Evolutionary conservation across 2,797 vertebrate genomes (phyloP).

Genomic region (Masticophis lateralis): DNA sequence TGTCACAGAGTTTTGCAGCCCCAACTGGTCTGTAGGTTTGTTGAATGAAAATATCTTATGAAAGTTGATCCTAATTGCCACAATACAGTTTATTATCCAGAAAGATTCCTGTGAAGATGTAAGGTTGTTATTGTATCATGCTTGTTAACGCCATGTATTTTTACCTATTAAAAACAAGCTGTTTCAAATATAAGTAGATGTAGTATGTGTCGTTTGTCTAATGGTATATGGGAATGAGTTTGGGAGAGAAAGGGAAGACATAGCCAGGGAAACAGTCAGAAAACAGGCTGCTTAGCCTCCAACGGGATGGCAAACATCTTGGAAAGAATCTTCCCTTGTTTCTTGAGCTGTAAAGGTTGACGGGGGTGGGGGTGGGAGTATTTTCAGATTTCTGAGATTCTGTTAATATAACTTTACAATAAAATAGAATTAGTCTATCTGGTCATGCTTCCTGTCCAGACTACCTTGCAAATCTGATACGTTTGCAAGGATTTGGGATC

Average conservation of each 20-base stretch:
- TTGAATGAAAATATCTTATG: neutral
- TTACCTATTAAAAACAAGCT: conserved; percentile 21
- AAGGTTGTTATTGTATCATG: neutral
- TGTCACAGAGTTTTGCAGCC: neutral
- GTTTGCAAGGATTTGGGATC: neutral
- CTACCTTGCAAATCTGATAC: neutral
- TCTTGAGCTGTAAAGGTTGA: neutral
- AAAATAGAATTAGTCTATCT: neutral
- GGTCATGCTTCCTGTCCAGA: neutral
- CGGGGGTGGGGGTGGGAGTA: no score
- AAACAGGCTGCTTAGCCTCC: neutral
- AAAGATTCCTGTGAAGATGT: neutral
- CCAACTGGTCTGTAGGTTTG: neutral
- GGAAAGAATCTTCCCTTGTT: neutral
- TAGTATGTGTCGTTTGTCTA: neutral
- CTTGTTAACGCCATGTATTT: neutral
- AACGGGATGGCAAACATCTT: neutral
- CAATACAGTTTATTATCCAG: neutral
- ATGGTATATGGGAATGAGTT: neutral
- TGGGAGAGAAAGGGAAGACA: neutral
- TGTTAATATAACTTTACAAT: neutral
- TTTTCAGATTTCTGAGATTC: neutral
- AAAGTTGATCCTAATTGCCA: neutral
- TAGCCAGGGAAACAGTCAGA: neutral
- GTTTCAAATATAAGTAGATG: conserved; percentile 30